Percentiles rank a stretch among this genome's conserved stretches.
Evolutionary conservation across 1,140 invertebrate species (phyloP).

Genomic region (Matsumurasca onukii): DNA sequence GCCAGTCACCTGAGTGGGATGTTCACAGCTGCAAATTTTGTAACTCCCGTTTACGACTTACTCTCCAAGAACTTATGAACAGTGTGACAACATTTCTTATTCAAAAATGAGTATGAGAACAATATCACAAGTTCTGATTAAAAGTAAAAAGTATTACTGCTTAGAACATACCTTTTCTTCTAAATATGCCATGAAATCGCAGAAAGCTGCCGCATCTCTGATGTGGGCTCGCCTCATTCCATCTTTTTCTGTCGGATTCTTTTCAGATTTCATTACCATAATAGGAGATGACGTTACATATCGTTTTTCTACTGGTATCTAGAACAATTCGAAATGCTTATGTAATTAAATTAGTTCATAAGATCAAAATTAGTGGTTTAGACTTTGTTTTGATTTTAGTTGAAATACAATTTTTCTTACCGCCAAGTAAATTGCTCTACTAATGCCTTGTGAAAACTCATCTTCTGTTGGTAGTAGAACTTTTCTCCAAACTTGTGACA

Average conservation of each 20-base stretch:
- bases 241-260: slow-evolving; percentile 79
- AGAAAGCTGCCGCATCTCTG: slow-evolving; percentile 85
- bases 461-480: slow-evolving; percentile 71
- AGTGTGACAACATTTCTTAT: too few species aligned
- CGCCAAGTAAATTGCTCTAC: slow-evolving; percentile 69
- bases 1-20: too few species aligned
- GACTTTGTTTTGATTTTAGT: not conserved
- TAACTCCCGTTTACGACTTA: too few species aligned
- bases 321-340: not conserved
- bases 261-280: slow-evolving; percentile 78
- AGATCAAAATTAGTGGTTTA: not conserved
- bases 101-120: too few species aligned
- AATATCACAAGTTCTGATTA: too few species aligned
- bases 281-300: slow-evolving; percentile 57
- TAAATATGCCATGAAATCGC: slow-evolving; percentile 86
- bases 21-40: too few species aligned
- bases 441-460: slow-evolving; percentile 70
- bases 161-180: slow-evolving; percentile 62
- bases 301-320: slow-evolving; percentile 42
- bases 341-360: not conserved
- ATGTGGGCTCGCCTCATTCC: slow-evolving; percentile 88
- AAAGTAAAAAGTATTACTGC: too few species aligned
- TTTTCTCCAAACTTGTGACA: slow-evolving; percentile 63
- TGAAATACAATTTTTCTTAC: slow-evolving; percentile 50
- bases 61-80: too few species aligned